Conservation (phyloP, 2,113 vertebrate genomes). For the Menura novaehollandiae region DNA sequence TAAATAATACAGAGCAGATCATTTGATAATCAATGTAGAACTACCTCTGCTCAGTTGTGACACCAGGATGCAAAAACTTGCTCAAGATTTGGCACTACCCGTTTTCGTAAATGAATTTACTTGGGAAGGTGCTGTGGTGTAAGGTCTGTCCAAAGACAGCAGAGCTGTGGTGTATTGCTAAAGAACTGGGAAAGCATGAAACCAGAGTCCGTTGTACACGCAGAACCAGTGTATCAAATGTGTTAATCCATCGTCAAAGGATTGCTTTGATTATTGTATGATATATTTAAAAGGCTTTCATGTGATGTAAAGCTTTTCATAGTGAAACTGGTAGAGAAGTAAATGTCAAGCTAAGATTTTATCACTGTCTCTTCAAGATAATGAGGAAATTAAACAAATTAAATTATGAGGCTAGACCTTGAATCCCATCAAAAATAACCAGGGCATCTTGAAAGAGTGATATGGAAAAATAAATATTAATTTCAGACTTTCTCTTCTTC, state of each 20-base stretch:
- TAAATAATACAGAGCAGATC: background rate
- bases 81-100: background rate
- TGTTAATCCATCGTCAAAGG: background rate
- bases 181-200: background rate
- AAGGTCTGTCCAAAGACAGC: background rate
- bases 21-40: background rate
- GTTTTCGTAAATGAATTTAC: background rate
- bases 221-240: background rate
- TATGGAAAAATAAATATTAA: background rate
- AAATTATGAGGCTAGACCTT: background rate
- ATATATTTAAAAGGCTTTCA: background rate
- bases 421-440: background rate
- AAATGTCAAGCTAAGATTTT: background rate
- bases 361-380: background rate
- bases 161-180: background rate
- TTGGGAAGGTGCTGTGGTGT: background rate
- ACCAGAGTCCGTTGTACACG: rapidly evolving
- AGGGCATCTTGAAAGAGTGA: background rate
- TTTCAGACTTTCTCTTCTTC: background rate
- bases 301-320: background rate
- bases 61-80: background rate
- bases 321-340: background rate
- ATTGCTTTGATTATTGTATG: background rate
- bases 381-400: background rate
- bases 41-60: background rate